phyloP scores from a whole-genome alignment of 2,797 vertebrate genomes.

The Poeciliopsis turneri region DNA sequence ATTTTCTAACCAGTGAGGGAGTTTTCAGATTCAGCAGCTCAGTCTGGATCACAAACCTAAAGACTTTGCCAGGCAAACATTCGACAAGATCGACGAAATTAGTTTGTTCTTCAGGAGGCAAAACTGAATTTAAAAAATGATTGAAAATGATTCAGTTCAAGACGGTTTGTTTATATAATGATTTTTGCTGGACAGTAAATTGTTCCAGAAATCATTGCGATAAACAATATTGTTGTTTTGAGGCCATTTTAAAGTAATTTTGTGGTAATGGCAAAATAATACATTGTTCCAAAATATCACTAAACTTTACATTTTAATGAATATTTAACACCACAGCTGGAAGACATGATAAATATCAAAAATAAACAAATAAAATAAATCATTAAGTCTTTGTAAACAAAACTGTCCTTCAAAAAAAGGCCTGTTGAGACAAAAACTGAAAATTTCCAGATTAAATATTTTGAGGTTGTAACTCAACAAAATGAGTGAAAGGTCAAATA shows the following conservation, averaged over 20 bases:
- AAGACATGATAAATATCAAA: too few species aligned
- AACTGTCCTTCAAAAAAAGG: too few species aligned
- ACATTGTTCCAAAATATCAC: too few species aligned
- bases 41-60: slow-evolving; percentile 17
- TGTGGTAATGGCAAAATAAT: too few species aligned
- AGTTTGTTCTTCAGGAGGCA: slow-evolving; percentile 14
- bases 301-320: too few species aligned
- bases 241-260: too few species aligned
- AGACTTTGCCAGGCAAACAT: slow-evolving; percentile 15
- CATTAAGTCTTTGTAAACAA: too few species aligned
- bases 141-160: neutral
- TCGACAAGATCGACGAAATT: slow-evolving; percentile 37
- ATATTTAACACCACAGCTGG: too few species aligned
- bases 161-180: neutral
- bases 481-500: neutral
- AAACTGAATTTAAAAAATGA: neutral
- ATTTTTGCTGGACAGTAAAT: too few species aligned
- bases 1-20: slow-evolving; percentile 35
- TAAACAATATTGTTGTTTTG: too few species aligned
- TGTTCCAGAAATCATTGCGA: too few species aligned
- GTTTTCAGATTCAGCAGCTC: slow-evolving; percentile 39
- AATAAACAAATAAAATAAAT: too few species aligned
- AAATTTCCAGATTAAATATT: neutral
- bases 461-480: neutral
- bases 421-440: neutral